Evolutionary conservation across 2,797 vertebrate species (phyloP).

Genomic region (Eulemur rubriventer): DNA sequence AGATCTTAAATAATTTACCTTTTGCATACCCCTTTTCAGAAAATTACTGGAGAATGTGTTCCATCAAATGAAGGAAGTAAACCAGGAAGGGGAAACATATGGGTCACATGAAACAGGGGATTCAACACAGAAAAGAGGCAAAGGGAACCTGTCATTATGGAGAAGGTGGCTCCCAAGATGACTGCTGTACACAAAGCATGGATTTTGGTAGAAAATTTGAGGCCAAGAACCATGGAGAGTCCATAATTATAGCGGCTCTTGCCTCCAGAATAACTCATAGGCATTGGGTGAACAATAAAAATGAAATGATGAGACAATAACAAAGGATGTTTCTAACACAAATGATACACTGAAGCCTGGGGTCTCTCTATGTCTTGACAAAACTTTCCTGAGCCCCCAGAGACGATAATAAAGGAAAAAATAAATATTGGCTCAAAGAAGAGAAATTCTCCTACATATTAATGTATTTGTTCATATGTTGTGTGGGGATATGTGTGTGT

Average conservation of each 20-base stretch:
- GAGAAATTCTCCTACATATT: not conserved
- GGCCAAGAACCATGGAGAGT: not conserved
- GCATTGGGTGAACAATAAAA: not conserved
- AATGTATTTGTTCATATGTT: not conserved
- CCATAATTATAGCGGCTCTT: not conserved
- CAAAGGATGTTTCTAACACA: not conserved
- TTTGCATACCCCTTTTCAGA: not conserved
- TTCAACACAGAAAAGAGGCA: not conserved
- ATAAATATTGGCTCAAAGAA: not conserved
- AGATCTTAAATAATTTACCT: not conserved
- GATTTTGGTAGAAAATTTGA: not conserved
- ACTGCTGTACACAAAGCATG: not conserved
- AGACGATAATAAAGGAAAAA: constrained; percentile 1
- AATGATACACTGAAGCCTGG: not conserved
- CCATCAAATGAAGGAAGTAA: constrained; percentile 1
- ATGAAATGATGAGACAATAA: not conserved
- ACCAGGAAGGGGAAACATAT: not conserved
- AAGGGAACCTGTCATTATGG: not conserved
- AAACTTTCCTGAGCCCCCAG: not conserved
- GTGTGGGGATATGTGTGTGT: not conserved
- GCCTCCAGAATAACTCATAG: not conserved
- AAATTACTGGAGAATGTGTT: not conserved
- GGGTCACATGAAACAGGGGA: not conserved
- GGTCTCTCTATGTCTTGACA: not conserved
- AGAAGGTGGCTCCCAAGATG: not conserved